These are phyloP conservation scores for Chrosomus eos DNA, from an alignment of 2,797 vertebrate genomes.

Conservation along the genomic window DNA sequence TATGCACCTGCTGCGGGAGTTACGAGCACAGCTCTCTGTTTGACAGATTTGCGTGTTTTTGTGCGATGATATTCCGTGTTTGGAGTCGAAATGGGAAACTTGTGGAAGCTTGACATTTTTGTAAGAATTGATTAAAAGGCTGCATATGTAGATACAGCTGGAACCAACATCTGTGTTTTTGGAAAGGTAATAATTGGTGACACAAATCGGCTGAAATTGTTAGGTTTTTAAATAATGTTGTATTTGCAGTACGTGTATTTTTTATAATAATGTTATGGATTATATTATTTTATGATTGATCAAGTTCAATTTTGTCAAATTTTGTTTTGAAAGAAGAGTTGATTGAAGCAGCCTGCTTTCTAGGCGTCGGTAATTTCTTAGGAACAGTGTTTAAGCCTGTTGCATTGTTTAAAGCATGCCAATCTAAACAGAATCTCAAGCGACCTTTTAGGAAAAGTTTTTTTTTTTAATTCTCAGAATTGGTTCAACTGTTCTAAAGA, in stretches of 20 bases:
- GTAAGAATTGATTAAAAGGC: not conserved
- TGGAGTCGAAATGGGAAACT: conserved; percentile 47
- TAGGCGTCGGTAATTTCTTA: conserved; percentile 79
- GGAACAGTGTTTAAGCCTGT: conserved; percentile 71
- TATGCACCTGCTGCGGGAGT: conserved; percentile 78
- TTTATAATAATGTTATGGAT: not conserved
- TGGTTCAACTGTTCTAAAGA: not conserved
- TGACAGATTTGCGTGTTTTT: not conserved
- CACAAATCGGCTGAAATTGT: not conserved
- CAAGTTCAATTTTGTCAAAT: not conserved
- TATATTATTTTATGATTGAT: not conserved
- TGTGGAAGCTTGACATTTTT: not conserved
- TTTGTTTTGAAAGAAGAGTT: conserved; percentile 66
- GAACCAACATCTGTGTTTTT: conserved; percentile 19
- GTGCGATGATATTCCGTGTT: conserved; percentile 59
- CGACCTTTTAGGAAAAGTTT: not conserved
- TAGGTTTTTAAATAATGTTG: not conserved
- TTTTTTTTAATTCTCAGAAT: not conserved
- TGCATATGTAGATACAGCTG: not conserved
- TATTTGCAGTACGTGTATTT: not conserved
- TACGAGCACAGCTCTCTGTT: not conserved
- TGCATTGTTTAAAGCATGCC: conserved; percentile 37
- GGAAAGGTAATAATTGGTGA: conserved; percentile 13
- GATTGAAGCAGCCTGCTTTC: conserved; percentile 76
- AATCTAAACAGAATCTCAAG: conserved; percentile 14